Evolutionary conservation across 1,140 invertebrate genomes (phyloP).

Genomic region (Ostrea edulis): DNA sequence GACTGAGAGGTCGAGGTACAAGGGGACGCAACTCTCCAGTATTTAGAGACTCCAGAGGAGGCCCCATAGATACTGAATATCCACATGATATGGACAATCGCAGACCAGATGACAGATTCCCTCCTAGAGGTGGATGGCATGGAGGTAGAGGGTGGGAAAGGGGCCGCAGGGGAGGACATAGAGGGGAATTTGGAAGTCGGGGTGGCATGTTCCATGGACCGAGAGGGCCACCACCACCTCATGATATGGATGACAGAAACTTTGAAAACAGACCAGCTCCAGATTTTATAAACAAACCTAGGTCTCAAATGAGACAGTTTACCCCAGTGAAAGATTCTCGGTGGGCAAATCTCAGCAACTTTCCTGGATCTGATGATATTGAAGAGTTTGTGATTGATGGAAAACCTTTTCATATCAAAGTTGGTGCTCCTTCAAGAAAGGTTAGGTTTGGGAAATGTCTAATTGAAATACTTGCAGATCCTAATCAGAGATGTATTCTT

Average conservation of each 20-base stretch:
- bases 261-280: slow-evolving; percentile 37
- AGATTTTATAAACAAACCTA: slow-evolving; percentile 26
- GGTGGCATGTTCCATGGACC: slow-evolving; percentile 14
- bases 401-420: slow-evolving; percentile 70
- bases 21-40: slow-evolving; percentile 9
- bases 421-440: slow-evolving; percentile 65
- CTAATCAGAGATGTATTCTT: slow-evolving; percentile 66
- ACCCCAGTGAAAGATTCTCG: slow-evolving; percentile 41
- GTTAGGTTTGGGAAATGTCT: slow-evolving; percentile 61
- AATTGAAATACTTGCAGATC: slow-evolving; percentile 69
- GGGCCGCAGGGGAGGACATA: slow-evolving; percentile 6
- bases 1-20: slow-evolving; percentile 1
- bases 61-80: slow-evolving; percentile 6
- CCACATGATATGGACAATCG: slow-evolving; percentile 33
- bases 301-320: background rate
- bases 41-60: background rate
- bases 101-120: slow-evolving; percentile 30
- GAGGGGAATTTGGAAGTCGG: background rate
- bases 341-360: slow-evolving; percentile 53
- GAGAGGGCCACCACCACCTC: background rate
- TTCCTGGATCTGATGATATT: slow-evolving; percentile 54
- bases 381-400: slow-evolving; percentile 76
- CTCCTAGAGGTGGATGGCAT: slow-evolving; percentile 21
- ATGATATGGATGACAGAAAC: slow-evolving; percentile 27
- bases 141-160: slow-evolving; percentile 23